Base-by-base conservation (phyloP, 2,888 invertebrate species). In the Kryphioiulus occultus region DNA sequence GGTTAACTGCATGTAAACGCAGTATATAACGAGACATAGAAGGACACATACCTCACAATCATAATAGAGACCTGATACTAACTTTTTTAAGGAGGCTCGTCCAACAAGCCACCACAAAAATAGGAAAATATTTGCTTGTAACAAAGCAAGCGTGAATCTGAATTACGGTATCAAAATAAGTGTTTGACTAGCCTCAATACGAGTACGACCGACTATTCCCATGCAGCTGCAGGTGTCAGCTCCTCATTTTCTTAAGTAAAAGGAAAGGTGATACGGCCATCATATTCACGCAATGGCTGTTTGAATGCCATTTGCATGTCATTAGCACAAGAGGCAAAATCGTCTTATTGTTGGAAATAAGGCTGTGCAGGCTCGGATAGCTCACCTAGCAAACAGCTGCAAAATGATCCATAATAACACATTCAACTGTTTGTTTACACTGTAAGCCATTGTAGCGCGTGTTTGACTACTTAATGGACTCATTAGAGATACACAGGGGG, bases 401-500 rank as follows among this genome's bases (percentile, higher is more conserved):
- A 47, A 47, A 47, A 47, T 47, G 47, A 47, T 47, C 47, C 47
- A 47, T 47, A 47, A 47, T 47, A 47, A 47, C 47, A 47, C 47
- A 47, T 47, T 47, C 47, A 47, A 82, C 32, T 82, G 82, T 82
- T 26, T 82, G 82, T 82, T 82, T 82, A n/a, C 82, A 82, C 17
- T 82, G 47, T 82, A 82, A 82, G 30, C 15, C 82, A 30, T 82
- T 26, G 82, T 30, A 32, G 17, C 32, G 22, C 15, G n/a, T 82
- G 82, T 82, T 82, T 82, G 32, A 82, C 26, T 82, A 82, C 82
- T 82, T 82, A 82, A 82, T 82, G 82, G 82, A 82, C 82, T 30
- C 82, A 82, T 82, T 82, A 47, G 47, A 47, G 47, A 47, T 47
- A 47, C 47, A 47, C 47, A 47, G 47, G n/a, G n/a, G n/a, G n/a